Conservation (phyloP, 1,140 invertebrate species). For the Scaptodrosophila lebanonensis region DNA sequence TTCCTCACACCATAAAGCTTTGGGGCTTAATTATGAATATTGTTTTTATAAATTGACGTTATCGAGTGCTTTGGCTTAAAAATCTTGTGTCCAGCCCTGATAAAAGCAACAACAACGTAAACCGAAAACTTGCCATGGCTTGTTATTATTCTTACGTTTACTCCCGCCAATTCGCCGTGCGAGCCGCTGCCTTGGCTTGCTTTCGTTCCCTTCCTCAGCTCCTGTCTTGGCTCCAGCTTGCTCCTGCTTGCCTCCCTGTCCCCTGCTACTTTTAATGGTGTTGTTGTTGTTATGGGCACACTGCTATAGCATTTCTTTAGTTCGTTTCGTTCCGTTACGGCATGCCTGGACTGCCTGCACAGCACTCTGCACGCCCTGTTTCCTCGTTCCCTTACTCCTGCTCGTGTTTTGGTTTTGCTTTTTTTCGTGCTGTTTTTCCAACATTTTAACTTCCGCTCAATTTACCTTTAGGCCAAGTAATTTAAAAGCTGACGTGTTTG, state of each 20-base stretch:
- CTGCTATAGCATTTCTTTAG: constrained; percentile 6
- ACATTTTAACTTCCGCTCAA: constrained; percentile 75
- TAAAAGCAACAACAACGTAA: constrained; percentile 35
- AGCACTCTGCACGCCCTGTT: constrained; percentile 4
- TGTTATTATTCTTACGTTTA: constrained; percentile 73
- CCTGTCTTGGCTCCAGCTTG: neutral
- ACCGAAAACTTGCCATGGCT: constrained; percentile 70
- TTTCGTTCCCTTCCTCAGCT: neutral
- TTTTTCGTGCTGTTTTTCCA: constrained; percentile 71
- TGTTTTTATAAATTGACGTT: too few relatives aligned
- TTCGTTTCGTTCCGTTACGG: constrained; percentile 45
- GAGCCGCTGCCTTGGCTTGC: constrained; percentile 26
- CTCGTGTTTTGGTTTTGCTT: constrained; percentile 41
- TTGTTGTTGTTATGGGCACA: constrained; percentile 51
- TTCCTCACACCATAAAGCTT: too few relatives aligned
- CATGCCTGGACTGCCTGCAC: constrained; percentile 7
- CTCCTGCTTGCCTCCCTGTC: neutral
- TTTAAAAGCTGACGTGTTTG: constrained; percentile 75
- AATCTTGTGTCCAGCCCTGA: too few relatives aligned
- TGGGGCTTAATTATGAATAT: too few relatives aligned
- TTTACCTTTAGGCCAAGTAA: constrained; percentile 75
- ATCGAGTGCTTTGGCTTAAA: too few relatives aligned
- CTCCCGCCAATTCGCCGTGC: constrained; percentile 72
- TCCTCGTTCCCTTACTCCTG: constrained; percentile 14
- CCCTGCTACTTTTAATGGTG: neutral